Conservation (phyloP, 1,140 invertebrate genomes). For the Ptiloglossa arizonensis region DNA sequence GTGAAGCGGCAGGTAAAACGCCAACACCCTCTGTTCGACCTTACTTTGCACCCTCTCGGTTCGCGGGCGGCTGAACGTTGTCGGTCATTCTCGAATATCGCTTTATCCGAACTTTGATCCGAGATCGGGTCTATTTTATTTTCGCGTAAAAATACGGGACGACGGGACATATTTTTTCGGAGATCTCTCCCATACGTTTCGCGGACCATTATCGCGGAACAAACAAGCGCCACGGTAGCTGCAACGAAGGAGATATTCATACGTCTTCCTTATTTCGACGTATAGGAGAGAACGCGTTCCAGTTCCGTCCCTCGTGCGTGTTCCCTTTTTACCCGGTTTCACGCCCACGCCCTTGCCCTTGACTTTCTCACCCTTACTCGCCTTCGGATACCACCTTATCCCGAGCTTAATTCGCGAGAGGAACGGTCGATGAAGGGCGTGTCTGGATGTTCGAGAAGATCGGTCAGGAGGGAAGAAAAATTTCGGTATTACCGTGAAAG, state of each 20-base stretch:
- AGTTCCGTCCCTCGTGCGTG: conserved; percentile 20
- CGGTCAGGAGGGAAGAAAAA: conserved; percentile 26
- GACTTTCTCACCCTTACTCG: conserved; percentile 58
- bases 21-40: conserved; percentile 32
- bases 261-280: conserved; percentile 23
- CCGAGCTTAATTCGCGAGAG: conserved; percentile 63
- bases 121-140: conserved; percentile 29
- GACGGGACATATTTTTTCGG: neutral
- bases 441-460: conserved; percentile 53
- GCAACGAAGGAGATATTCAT: neutral
- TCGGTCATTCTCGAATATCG: conserved; percentile 30
- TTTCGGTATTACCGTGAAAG: neutral
- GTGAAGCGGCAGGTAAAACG: conserved; percentile 42
- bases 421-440: conserved; percentile 64
- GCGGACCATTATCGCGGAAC: too few species aligned
- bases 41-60: conserved; percentile 31
- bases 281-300: conserved; percentile 26
- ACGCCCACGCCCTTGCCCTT: conserved; percentile 61
- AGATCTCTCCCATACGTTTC: neutral
- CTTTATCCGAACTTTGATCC: conserved; percentile 58
- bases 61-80: neutral
- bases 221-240: neutral
- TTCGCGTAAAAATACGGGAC: neutral
- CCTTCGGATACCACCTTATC: conserved; percentile 57
- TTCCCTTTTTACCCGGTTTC: conserved; percentile 42